phyloP scores from a whole-genome alignment of 2,888 invertebrate species.

The Dyspetes luteomarginatus region DNA sequence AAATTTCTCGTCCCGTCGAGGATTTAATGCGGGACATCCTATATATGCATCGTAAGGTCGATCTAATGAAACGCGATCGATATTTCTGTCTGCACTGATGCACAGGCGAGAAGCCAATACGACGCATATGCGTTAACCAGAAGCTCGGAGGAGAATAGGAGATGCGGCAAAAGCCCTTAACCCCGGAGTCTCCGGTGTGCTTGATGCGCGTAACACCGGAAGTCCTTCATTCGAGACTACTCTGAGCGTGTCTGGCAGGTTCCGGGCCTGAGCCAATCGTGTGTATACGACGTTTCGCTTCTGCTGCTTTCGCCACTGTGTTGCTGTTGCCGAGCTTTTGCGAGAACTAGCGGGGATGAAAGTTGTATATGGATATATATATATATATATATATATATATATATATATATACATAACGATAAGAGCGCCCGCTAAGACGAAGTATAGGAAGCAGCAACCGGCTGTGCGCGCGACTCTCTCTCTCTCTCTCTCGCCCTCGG shows the following conservation, averaged over 20 bases:
- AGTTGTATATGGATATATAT: not conserved
- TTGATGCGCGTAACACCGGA: conserved; percentile 45
- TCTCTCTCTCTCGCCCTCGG: conserved; percentile 2
- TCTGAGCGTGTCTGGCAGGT: conserved; percentile 42
- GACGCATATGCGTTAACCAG: conserved; percentile 15
- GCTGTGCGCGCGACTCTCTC: conserved; percentile 10
- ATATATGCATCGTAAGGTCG: not conserved
- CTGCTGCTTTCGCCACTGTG: not conserved
- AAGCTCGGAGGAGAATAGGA: conserved; percentile 7
- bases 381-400: not conserved
- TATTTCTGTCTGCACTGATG: not conserved
- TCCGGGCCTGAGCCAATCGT: conserved; percentile 54
- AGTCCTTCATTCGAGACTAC: conserved; percentile 46
- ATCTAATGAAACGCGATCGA: not conserved
- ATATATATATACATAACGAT: not conserved
- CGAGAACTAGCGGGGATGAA: not conserved
- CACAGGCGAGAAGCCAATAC: conserved; percentile 12
- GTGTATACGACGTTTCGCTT: conserved; percentile 32
- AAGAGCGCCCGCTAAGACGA: conserved; percentile 41
- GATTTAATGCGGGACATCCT: not conserved
- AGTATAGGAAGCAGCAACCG: conserved; percentile 50
- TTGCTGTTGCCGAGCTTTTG: conserved; percentile 17
- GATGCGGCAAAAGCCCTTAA: conserved; percentile 46
- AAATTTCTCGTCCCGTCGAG: not conserved
- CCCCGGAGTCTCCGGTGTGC: conserved; percentile 43